Evolutionary conservation across 2,113 vertebrate genomes (phyloP), one percentile per base, ranked within the genome.

Genomic region (Labeo rohita): DNA sequence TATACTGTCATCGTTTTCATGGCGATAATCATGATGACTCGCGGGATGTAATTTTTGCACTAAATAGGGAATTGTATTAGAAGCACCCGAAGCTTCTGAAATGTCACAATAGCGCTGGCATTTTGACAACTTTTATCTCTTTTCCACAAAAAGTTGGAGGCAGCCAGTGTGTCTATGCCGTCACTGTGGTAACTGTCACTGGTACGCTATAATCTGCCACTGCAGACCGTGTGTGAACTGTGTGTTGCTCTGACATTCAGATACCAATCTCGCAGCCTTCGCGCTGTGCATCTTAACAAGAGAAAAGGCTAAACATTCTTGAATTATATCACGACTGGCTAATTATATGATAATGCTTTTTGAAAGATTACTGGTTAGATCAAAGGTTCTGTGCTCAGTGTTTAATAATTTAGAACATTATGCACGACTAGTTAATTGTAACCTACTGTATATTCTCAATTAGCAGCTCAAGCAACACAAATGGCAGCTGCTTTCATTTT

Each of bases 51-150:
- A 89, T 89, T 90, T 80, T 84, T 89, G 90, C 92, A 89, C 89
- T 72, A 92, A 93, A 92, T 88, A 90, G 80, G 88, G 88, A 91
- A 93, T 92, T 91, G 82, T 75, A 89, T 92, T 88, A 91, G 92
- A 91, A 88, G 82, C 83, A 93, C 89, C 89, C 88, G 88, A 86
- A 28, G 8, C 79, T 84, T 79, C 89, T 90, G 65, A 95, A 95
- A 95, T 95, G 94, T 92, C 94, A 94, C 92, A 92, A 92, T 90
- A 91, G 84, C 87, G 92, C 43, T 95, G 94, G 92, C 93, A 95
- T 95, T 95, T 95, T 86, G 89, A 85, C 90, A 92, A 92, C 66
- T 94, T 94, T 95, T 94, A 95, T 95, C 94, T 94, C 86, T 56
- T 84, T 86, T 79, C 36, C 80, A 86, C 88, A 86, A 92, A 92